Conservation (phyloP, 2,888 invertebrate species). For the Prosopocoilus inquinatus region DNA sequence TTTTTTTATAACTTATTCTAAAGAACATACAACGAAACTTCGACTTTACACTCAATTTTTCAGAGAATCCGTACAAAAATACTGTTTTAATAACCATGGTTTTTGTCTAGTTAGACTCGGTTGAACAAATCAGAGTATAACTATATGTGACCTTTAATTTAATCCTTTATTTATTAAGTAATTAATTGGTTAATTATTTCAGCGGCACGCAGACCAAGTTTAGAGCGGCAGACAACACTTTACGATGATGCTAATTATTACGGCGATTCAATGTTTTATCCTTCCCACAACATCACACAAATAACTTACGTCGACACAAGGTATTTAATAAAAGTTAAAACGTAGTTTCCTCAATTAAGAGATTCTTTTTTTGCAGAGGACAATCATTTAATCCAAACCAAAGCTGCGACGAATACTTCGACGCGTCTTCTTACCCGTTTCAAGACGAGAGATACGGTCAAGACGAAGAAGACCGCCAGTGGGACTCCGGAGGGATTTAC, state of each 20-base stretch:
- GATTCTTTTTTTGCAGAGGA: conserved; percentile 50
- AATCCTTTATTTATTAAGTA: too few species aligned
- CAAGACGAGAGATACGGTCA: conserved; percentile 60
- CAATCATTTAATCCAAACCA: conserved; percentile 51
- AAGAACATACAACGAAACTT: too few species aligned
- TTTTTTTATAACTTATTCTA: too few species aligned
- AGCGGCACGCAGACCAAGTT: conserved; percentile 64
- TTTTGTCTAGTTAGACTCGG: too few species aligned
- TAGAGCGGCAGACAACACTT: conserved; percentile 77
- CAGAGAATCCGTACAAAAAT: too few species aligned
- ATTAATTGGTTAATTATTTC: too few species aligned
- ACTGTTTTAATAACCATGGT: too few species aligned
- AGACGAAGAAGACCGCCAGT: conserved; percentile 69
- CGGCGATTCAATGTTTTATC: conserved; percentile 50
- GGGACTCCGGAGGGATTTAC: conserved; percentile 67
- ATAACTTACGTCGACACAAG: conserved; percentile 40
- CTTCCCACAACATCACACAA: conserved; percentile 40
- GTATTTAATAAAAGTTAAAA: conserved; percentile 26
- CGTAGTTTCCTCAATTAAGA: not conserved
- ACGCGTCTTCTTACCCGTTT: conserved; percentile 63
- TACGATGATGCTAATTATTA: conserved; percentile 71
- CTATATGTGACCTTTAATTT: too few species aligned
- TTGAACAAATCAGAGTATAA: too few species aligned
- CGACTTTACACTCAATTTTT: too few species aligned
- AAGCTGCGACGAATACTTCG: conserved; percentile 67